Base-by-base conservation (phyloP, 2,888 invertebrate genomes). In the Scelioninae gen. 1 region DNA sequence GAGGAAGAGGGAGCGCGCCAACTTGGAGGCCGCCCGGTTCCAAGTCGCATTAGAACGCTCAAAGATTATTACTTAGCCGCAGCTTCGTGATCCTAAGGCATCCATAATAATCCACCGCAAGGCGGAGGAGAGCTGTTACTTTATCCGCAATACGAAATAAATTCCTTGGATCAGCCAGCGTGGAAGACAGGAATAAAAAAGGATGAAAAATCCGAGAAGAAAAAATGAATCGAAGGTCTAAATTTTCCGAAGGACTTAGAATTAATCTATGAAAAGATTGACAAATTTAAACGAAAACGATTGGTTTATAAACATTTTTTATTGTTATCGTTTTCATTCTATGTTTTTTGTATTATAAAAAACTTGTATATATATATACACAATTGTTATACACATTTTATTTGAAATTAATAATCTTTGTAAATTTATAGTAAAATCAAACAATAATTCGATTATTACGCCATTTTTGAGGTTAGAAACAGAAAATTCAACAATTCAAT, bases 11-110 rank as follows among this genome's bases (percentile, higher is more conserved):
- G 65, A 60, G 71, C 75, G 87, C 88, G 87, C 88, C 86, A 89
- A 87, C 88, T 88, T 88, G 89, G 89, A 89, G 89, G 89, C 88
- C 89, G 87, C 88, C 89, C 88, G 88, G 88, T 89, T 89, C 87
- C 87, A 88, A 88, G 88, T 88, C 87, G 88, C 88, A 89, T 89
- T 88, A 88, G 88, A 89, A 88, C 90, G 90, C 90, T 91, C 90
- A 89, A 91, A 90, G 91, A 91, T 91, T 91, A 91, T 91, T 91
- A 91, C 91, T 91, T 88, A 89, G 88, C 88, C n/a, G n/a, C 87
- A 87, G 87, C 88, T 88, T 89, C 90, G 89, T 87, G 90, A 90
- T 90, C 88, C 91, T 88, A 89, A 85, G 90, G 89, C 89, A 89
- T 90, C 90, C 91, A 86, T 90, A 90, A 91, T 90, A 90, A 90